phyloP scores from a whole-genome alignment of 2,113 vertebrate genomes.

The Porphyrio hochstetteri region DNA sequence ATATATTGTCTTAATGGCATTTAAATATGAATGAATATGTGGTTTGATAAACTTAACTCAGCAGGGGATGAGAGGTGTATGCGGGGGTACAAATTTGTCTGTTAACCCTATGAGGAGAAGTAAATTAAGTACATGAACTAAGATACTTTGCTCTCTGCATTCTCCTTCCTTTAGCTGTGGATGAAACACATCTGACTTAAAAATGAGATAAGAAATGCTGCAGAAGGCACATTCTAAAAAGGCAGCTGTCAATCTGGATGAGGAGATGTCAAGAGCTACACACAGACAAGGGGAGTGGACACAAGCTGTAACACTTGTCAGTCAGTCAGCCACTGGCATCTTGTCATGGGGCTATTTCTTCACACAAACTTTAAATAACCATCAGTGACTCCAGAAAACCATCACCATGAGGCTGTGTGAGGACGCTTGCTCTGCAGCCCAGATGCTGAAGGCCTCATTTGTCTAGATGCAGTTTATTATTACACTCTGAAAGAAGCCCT shows the following conservation, averaged over 20 bases:
- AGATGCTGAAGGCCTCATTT: background rate
- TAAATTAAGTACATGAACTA: background rate
- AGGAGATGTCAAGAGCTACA: accelerated
- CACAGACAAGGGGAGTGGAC: background rate
- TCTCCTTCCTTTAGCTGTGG: background rate
- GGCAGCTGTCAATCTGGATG: background rate
- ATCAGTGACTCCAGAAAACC: background rate
- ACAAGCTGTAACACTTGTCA: background rate
- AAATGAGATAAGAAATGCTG: background rate
- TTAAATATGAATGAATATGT: background rate
- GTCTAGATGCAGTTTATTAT: background rate
- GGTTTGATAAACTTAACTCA: background rate
- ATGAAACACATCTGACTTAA: background rate
- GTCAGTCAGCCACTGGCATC: background rate
- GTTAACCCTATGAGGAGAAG: background rate
- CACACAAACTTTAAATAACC: background rate
- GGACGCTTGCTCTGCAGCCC: background rate
- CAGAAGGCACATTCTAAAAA: background rate
- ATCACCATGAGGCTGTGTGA: background rate
- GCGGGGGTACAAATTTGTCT: too few relatives aligned
- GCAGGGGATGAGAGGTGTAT: accelerated
- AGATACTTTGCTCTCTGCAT: background rate
- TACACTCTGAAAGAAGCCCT: background rate
- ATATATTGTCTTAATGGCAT: background rate
- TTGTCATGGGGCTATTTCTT: background rate